Base-by-base conservation (phyloP, 64 coral and sea anemone species). In the Montipora capricornis region DNA sequence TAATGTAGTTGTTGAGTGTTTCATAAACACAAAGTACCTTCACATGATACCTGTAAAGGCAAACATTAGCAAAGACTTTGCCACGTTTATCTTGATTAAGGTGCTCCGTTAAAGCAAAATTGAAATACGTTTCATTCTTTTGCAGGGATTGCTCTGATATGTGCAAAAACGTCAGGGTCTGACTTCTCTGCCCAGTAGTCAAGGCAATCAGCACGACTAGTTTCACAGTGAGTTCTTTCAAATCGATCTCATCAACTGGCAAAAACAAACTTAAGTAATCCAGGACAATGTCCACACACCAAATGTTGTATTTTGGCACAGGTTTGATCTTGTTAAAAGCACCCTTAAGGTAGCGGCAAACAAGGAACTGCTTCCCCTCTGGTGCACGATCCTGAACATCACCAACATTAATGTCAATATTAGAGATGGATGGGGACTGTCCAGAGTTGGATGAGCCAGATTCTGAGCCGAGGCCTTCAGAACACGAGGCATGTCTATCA, bases 81-180 rank as follows among this genome's bases (percentile, higher is more conserved):
- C 91, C 91, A 51, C 73, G 91, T 87, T 59, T 57, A 74, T 93
- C 82, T 82, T 87, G 66, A 22, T 87, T 87, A 76, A 87, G 20
- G 73, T 93, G 82, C 17, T 87, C 52, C 29, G 91, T 93, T 73
- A 77, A 71, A 20, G 91, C 73, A 87, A 87, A 93, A 29, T 52
- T 66, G 78, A 75, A 93, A 49, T 48, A 92, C 58, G 75, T 15
- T 20, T 8, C 70, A 60, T 20, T 82, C 60, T 53, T 91, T 13
- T 82, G 26, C 79, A 77, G 16, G 19, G 16, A 77, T 15, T 77
- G 3, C 24, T 10, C 19, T 46, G 74, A 77, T 29, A 77, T 22
- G 24, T 44, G 15, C 20, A 77, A 46, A 46, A 77, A 44, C 3
- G 20, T 22, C 44, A 77, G 60, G 9, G 60, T 64, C 60, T 64